Evolutionary conservation across 1,140 invertebrate species (phyloP), one percentile per base, ranked within the genome.

Genomic region (Maconellicoccus hirsutus): DNA sequence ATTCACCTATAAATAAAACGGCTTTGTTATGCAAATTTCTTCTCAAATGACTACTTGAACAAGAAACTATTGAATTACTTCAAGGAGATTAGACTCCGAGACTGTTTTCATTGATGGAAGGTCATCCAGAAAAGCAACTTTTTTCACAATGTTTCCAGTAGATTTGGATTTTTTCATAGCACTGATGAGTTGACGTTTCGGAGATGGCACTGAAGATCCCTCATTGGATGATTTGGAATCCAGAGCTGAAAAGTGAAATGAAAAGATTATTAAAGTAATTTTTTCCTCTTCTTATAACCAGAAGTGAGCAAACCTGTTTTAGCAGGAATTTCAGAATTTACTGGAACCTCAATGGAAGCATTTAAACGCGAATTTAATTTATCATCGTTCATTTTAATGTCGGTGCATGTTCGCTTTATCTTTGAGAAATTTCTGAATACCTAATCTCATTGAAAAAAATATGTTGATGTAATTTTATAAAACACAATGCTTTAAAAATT

Each of bases 111-210:
- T 25, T 66, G 61, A 23, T 4, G 61, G 61, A 8, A 66, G 19
- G 6, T 66, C 61, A 23, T 66, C 61, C 4, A 16, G 8, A 26
- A 66, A 66, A 25, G 61, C 61, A 66, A 66, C 61, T 25, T 66
- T 66, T 26, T 26, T 66, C 21, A 25, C 25, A 23, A 66, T 66
- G 25, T 66, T 23, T 23, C 25, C 61, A 1, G 61, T 66, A 3
- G 61, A 66, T 25, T 66, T 66, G 10, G 61, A 66, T 66, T 66
- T 66, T 26, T 66, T 66, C 25, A 66, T 25, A 3, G 61, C 61
- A 26, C 61, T 66, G 16, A 66, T 26, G 1, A 66, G 25, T 25
- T 66, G 42, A 19, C 42, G n/a, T 52, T 52, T 52, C n/a, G 42
- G 4, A 16, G n/a, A 52, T 8, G 42, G 29, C 3, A 33, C 12